Base-by-base conservation (phyloP, 2,888 invertebrate genomes). In the Tyria jacobaeae region DNA sequence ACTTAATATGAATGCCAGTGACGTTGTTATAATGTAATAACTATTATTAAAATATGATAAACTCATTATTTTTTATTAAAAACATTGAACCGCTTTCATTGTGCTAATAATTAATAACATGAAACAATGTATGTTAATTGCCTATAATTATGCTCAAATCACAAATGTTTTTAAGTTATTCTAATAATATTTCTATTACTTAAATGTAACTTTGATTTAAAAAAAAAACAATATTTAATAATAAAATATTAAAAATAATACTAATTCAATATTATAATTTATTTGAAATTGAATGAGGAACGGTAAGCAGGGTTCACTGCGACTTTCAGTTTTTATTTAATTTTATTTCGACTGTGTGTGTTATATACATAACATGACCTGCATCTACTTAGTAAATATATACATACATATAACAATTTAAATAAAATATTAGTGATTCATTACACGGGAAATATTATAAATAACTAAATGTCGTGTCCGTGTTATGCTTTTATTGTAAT, bases 301-400 rank as follows among this genome's bases (percentile, higher is more conserved):
- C 83, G 82, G 84, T 64, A 84, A 83, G 82, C 83, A 84, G 83
- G 82, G 83, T 84, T 79, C 37, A 70, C 82, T 81, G 84, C 83
- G 60, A 67, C 59, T 71, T 62, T 51, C 48, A 71, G 31, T 52
- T 55, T 12, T 47, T 0, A 25, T 69, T 60, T 63, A 44, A 17
- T 56, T 63, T n/a, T 41, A 49, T 63, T 25, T 25, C 44, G 51
- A 27, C 25, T 27, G 2, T 44, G 31, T 31, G 15, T 41, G 41
- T 21, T 12, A 17, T 41, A 2, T 5, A 21, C 21, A 27, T 55
- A 15, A 4, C 15, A 44, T 34, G 21, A 27, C 25, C 53, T 39
- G n/a, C 1, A 39, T 39, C 39, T 54, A 27, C 6, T 12, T 17
- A 27, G 44, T 31, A 21, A 68, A 60, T 70, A 60, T 34, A 62